Evolutionary conservation across 2,888 invertebrate species (phyloP).

Genomic region (Elgonia sp.): DNA sequence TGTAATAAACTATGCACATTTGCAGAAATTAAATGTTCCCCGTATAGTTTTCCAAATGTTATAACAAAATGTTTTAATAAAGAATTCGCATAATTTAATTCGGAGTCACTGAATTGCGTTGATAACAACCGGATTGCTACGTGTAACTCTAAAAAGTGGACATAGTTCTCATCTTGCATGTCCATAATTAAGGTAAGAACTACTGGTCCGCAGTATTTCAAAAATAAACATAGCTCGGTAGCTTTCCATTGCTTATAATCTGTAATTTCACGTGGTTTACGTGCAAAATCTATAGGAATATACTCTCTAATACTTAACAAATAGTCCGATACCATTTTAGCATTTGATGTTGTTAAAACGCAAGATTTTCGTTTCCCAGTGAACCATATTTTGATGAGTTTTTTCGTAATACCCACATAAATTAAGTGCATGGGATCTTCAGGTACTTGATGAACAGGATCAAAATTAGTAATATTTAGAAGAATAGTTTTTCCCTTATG

Average conservation of each 20-base stretch:
- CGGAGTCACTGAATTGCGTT: neutral
- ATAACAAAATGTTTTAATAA: constrained; percentile 39
- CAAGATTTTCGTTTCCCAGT: too few relatives aligned
- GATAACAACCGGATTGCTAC: constrained; percentile 39
- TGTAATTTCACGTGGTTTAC: constrained; percentile 29
- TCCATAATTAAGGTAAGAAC: neutral
- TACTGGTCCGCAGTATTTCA: constrained; percentile 30
- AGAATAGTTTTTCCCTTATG: constrained; percentile 3
- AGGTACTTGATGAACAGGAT: constrained; percentile 15
- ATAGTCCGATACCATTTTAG: neutral
- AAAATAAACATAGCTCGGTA: constrained; percentile 18
- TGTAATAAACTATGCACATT: constrained; percentile 41
- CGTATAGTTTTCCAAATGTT: neutral
- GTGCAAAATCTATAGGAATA: constrained; percentile 13
- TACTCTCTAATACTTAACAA: neutral
- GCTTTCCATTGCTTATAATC: constrained; percentile 32
- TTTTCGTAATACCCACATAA: constrained; percentile 10
- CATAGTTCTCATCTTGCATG: constrained; percentile 34
- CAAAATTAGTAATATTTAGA: constrained; percentile 2
- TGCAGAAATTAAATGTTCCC: constrained; percentile 33
- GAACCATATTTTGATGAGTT: constrained; percentile 17
- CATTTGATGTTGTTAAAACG: too few relatives aligned
- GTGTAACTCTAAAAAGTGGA: constrained; percentile 21
- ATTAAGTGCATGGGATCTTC: constrained; percentile 27
- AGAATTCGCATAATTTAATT: neutral